Percentiles rank a stretch among this genome's conserved stretches.
These are phyloP conservation scores for Mesochorus sp. DNA, from an alignment of 2,888 invertebrate genomes.

Conservation along the genomic window DNA sequence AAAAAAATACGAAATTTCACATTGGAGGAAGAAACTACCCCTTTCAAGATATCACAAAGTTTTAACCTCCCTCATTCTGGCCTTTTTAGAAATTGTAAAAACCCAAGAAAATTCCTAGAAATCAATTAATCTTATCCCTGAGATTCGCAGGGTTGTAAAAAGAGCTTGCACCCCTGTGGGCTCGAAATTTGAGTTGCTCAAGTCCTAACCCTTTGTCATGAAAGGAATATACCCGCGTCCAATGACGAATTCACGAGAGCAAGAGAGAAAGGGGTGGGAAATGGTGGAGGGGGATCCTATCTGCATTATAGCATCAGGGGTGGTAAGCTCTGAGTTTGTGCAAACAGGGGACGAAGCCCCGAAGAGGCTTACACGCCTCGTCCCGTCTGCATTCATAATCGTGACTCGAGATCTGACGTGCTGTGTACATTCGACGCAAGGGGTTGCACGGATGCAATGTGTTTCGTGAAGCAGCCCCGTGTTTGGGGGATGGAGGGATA, in stretches of 20 bases:
- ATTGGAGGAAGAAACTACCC: too few relatives aligned
- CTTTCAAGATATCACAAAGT: too few relatives aligned
- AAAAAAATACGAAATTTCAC: too few relatives aligned
- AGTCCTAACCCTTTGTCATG: too few relatives aligned
- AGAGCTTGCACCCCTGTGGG: too few relatives aligned
- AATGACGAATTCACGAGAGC: too few relatives aligned
- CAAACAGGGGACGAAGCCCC: slow-evolving; percentile 69
- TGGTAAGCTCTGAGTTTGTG: slow-evolving; percentile 62
- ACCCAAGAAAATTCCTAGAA: too few relatives aligned
- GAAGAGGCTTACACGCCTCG: slow-evolving; percentile 74
- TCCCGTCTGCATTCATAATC: slow-evolving; percentile 78
- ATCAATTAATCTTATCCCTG: too few relatives aligned
- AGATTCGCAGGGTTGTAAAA: too few relatives aligned
- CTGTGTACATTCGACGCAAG: slow-evolving; percentile 66
- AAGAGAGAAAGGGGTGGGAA: not conserved
- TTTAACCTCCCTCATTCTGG: too few relatives aligned
- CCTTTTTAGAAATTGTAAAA: too few relatives aligned
- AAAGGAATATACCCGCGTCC: not conserved
- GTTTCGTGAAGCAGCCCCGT: slow-evolving; percentile 13
- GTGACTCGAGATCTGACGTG: slow-evolving; percentile 76
- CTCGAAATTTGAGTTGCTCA: too few relatives aligned
- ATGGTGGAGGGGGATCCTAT: not conserved
- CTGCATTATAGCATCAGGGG: slow-evolving; percentile 17
- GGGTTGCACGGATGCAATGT: slow-evolving; percentile 41
- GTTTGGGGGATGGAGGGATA: slow-evolving; percentile 12